These are phyloP conservation scores for Karalla daura DNA, from an alignment of 2,797 vertebrate species.

Conservation along the genomic window DNA sequence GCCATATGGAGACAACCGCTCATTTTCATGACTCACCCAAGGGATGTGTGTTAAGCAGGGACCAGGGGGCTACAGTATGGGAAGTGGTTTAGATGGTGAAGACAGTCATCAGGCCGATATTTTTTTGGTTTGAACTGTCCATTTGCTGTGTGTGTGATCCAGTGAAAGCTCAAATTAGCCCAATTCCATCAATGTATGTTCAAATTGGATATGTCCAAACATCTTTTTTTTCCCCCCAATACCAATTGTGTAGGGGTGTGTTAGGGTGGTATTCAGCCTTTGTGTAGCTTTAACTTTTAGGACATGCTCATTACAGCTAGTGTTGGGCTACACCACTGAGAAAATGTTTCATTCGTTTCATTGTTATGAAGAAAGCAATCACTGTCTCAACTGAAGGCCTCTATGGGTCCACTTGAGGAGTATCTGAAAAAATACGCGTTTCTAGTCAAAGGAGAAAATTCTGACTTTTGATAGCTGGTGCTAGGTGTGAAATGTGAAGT, in stretches of 20 bases:
- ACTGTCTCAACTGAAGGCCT: not conserved
- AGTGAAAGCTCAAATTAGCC: not conserved
- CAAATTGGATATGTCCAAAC: not conserved
- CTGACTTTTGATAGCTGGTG: too few relatives aligned
- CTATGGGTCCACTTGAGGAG: not conserved
- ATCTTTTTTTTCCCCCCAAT: too few relatives aligned
- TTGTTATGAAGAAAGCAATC: not conserved
- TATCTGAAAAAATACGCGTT: too few relatives aligned
- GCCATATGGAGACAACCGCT: slow-evolving; percentile 27
- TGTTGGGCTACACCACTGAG: too few relatives aligned
- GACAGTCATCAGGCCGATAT: slow-evolving; percentile 6
- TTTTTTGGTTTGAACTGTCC: slow-evolving; percentile 9
- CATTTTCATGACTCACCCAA: slow-evolving; percentile 37
- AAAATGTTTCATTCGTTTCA: too few relatives aligned
- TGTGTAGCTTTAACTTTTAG: too few relatives aligned
- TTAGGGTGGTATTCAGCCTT: too few relatives aligned
- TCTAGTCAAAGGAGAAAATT: too few relatives aligned
- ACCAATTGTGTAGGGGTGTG: too few relatives aligned
- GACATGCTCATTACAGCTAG: too few relatives aligned
- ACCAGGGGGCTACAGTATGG: slow-evolving; percentile 8
- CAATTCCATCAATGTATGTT: not conserved
- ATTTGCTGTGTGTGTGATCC: not conserved
- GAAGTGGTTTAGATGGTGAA: slow-evolving; percentile 37
- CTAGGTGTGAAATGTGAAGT: too few relatives aligned
- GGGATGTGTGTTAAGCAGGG: slow-evolving; percentile 13